Percentiles rank a stretch among this genome's conserved stretches.
Conservation (phyloP, 2,888 invertebrate species). For the Tenthredo notha region DNA sequence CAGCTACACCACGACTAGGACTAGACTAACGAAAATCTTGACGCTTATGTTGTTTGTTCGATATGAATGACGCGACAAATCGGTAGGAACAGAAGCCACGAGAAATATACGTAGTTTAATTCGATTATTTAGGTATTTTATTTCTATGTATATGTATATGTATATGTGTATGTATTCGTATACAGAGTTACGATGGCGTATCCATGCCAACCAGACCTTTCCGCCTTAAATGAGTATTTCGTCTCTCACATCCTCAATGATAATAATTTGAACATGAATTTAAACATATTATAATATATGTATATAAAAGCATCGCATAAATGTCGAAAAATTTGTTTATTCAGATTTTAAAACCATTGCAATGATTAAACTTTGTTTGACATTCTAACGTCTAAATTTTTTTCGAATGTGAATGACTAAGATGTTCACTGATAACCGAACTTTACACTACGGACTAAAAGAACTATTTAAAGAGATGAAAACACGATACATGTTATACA, state of each 20-base stretch:
- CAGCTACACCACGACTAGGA: conserved; percentile 1
- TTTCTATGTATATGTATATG: neutral
- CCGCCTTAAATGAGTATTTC: neutral
- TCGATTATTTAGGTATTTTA: neutral
- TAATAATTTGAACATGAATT: neutral
- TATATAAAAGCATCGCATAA: neutral
- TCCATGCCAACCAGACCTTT: conserved; percentile 25
- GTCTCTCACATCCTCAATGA: neutral
- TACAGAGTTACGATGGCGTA: neutral
- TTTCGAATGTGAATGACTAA: neutral
- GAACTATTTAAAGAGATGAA: neutral
- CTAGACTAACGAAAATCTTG: conserved; percentile 40
- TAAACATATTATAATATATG: neutral
- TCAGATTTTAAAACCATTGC: neutral
- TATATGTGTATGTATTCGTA: neutral
- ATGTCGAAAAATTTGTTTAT: neutral
- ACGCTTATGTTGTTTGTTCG: conserved; percentile 69
- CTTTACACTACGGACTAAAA: neutral
- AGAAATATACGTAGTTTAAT: neutral
- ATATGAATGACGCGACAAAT: conserved; percentile 65
- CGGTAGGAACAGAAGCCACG: conserved; percentile 25
- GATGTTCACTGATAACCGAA: neutral
- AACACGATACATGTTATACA: neutral
- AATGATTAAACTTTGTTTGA: neutral
- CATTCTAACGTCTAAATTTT: neutral